Evolutionary conservation across 2,113 vertebrate species (phyloP).

Genomic region (Catharus minimus): DNA sequence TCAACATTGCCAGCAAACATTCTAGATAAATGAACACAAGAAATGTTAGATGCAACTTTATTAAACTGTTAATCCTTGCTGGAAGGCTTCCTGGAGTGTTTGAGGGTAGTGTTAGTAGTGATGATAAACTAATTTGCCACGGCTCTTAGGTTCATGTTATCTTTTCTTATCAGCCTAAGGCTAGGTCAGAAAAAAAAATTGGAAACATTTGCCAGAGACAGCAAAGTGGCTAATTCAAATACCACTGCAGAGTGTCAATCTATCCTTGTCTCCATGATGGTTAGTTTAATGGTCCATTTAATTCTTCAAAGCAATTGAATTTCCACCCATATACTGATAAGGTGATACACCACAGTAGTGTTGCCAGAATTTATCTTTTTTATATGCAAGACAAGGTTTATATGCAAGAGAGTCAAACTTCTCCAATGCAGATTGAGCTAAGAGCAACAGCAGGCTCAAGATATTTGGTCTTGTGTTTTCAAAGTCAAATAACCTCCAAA

Average conservation of each 20-base stretch:
- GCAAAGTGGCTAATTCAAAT: conserved; percentile 39
- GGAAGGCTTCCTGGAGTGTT: conserved; percentile 72
- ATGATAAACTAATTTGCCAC: conserved; percentile 72
- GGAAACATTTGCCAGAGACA: conserved; percentile 58
- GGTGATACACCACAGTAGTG: background rate
- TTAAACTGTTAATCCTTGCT: conserved; percentile 75
- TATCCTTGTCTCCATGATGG: background rate
- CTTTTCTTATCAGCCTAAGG: conserved; percentile 72
- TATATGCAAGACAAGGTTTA: background rate
- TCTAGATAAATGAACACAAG: conserved; percentile 68
- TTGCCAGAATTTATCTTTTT: background rate
- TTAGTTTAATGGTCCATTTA: conserved; percentile 53
- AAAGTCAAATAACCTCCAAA: background rate
- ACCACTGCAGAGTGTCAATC: conserved; percentile 31
- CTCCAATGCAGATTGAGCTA: background rate
- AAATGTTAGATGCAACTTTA: conserved; percentile 74
- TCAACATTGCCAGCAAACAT: conserved; percentile 52
- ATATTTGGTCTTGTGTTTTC: background rate
- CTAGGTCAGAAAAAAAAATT: conserved; percentile 50
- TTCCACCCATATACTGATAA: conserved; percentile 13
- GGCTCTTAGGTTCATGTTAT: conserved; percentile 69
- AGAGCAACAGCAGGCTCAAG: background rate
- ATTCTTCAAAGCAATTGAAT: conserved; percentile 54
- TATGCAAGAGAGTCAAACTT: background rate
- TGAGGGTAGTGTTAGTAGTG: conserved; percentile 63